Base-by-base conservation (phyloP, 2,888 invertebrate species). In the Hylaea fasciaria region DNA sequence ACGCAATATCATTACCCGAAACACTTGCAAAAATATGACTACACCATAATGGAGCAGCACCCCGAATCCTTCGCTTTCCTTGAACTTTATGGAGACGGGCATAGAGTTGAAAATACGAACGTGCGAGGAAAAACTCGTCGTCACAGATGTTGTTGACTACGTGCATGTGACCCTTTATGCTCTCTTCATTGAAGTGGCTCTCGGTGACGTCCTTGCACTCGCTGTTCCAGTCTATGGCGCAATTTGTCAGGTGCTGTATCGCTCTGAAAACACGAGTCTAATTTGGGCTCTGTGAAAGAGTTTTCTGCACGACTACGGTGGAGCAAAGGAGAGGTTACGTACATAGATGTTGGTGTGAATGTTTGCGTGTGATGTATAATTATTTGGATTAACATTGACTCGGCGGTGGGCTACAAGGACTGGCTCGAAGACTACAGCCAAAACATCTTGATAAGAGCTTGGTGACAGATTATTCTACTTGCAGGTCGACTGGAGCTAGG, bases 211-310 rank as follows among this genome's bases (percentile, higher is more conserved):
- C 85, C 54, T 75, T 82, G 68, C 91, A 91, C 47, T 91, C 89
- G 0, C 79, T 68, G 57, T 91, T 91, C 91, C 91, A 91, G 66
- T 89, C 86, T 62, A 83, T 74, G 0, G 89, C 91, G 63, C 91
- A 90, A 66, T 81, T 86, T 40, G 85, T 84, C 22, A 89, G 76
- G 45, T 82, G 76, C 40, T 82, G 83, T 54, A 90, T 78, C 1
- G 91, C 83, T 69, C 91, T 91, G 74, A 35, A 73, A 76, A 61
- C 43, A 52, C n/a, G 40, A 5, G 10, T 28, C 14, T 44, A 45
- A 48, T 51, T 57, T 57, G 43, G 47, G 37, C 43, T 32, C 45
- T 50, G 14, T 17, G 48, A 37, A 7, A 22, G 22, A 22, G 3
- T 22, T 22, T 22, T 22, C 22, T 22, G 5, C 22, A 22, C 22